Base-by-base conservation (phyloP, 2,113 vertebrate species). In the Pseudonaja textilis region DNA sequence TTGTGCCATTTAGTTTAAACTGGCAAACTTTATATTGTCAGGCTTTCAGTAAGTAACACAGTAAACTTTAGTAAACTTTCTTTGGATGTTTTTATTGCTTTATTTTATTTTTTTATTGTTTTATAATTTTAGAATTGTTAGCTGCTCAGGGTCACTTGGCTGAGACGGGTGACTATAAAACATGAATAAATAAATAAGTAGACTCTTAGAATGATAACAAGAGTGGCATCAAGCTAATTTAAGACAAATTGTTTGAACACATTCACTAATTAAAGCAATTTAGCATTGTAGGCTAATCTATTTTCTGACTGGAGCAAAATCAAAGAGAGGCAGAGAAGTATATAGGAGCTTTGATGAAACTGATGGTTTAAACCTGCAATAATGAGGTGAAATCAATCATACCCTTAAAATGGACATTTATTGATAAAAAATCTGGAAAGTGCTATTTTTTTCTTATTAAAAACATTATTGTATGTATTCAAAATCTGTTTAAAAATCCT, bases 291-390 rank as follows among this genome's bases (percentile, higher is more conserved):
- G 2, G 34, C 1, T 2, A 25, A 29, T 86, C 85, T n/a, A 47
- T 16, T 9, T 91, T 57, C 85, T 92, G 26, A 50, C 4, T 0
- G 0, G 0, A 12, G 18, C n/a, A 52, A 88, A 57, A 86, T 10
- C 55, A 94, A 56, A 92, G 95, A 90, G 94, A 85, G 0, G 88
- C 22, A 29, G 94, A 0, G 59, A 92, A 45, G 91, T 18, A 91
- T 12, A 89, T 20, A 81, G 18, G 74, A 23, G 16, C 92, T 92
- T 87, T 91, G 56, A 91, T 3, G 52, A 54, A 94, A 42, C 29
- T 81, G 34, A 42, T 91, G 95, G 94, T 96, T 61, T 94, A 54
- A 92, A 92, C 20, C 89, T 57, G 45, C 22, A 93, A 88, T 74
- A 69, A 93, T 39, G 69, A 81, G 34, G 1, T 39, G 34, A 81